These are phyloP conservation scores for Calliphora vicina DNA, from an alignment of 1,140 invertebrate genomes.

Conservation along the genomic window DNA sequence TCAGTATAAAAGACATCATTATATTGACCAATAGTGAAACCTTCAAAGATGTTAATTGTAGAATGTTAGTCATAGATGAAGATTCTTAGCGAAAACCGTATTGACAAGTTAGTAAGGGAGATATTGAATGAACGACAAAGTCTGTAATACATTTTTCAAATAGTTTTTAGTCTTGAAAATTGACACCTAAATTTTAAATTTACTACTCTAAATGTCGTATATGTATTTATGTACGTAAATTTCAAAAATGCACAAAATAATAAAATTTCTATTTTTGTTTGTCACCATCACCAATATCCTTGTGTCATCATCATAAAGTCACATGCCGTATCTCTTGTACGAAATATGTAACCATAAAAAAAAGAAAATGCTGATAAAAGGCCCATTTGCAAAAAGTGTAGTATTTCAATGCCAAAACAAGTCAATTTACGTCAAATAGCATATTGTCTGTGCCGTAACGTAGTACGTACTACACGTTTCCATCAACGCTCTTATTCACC, in stretches of 20 bases:
- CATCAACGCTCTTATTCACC: no score
- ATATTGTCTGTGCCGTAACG: not conserved
- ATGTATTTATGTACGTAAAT: not conserved
- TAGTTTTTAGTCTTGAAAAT: no score
- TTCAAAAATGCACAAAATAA: not conserved
- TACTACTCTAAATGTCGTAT: no score
- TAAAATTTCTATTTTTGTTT: not conserved
- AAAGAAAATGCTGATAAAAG: slow-evolving; percentile 31
- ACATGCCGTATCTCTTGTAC: not conserved
- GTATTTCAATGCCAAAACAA: slow-evolving; percentile 33
- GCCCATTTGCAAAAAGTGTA: slow-evolving; percentile 19
- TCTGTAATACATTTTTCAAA: no score
- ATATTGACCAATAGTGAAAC: no score
- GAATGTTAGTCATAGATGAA: no score
- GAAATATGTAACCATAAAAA: not conserved
- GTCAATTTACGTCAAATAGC: slow-evolving; percentile 27
- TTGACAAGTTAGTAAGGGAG: no score
- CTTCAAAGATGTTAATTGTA: no score
- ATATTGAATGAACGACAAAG: no score
- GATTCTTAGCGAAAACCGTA: no score
- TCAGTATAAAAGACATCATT: no score
- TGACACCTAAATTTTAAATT: no score
- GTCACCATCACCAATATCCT: not conserved
- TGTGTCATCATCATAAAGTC: not conserved
- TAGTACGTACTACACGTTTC: not conserved